Conservation (phyloP, 2,113 vertebrate genomes). For the Tor tambroides region DNA sequence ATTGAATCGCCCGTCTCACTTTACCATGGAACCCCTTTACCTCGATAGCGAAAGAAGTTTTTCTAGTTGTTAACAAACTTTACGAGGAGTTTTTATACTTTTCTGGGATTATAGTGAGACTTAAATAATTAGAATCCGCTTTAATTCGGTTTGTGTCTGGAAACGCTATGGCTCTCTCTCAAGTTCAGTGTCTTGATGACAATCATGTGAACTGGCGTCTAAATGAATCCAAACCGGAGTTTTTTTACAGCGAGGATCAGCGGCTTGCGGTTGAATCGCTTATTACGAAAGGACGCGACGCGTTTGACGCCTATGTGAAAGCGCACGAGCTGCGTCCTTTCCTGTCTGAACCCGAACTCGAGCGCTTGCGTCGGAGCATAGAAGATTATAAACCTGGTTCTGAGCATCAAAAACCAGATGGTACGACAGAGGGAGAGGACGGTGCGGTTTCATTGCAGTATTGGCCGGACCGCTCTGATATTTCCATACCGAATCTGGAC, state of each 20-base stretch:
- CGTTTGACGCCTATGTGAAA: slow-evolving; percentile 80
- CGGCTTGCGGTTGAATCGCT: slow-evolving; percentile 88
- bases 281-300: slow-evolving; percentile 76
- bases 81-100: neutral
- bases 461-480: slow-evolving; percentile 94
- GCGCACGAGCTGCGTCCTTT: slow-evolving; percentile 84
- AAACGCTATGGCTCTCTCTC: slow-evolving; percentile 86
- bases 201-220: slow-evolving; percentile 94
- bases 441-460: slow-evolving; percentile 86
- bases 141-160: neutral
- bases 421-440: slow-evolving; percentile 67
- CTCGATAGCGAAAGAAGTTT: neutral
- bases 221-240: slow-evolving; percentile 92
- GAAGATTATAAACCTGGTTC: slow-evolving; percentile 86
- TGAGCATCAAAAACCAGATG: slow-evolving; percentile 70
- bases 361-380: slow-evolving; percentile 73
- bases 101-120: neutral
- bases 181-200: slow-evolving; percentile 93
- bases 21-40: slow-evolving; percentile 17
- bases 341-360: slow-evolving; percentile 88
- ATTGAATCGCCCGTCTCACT: neutral
- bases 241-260: slow-evolving; percentile 96
- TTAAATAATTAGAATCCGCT: neutral
- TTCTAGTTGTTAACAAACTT: slow-evolving; percentile 3
- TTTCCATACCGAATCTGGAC: slow-evolving; percentile 90